phyloP scores from a whole-genome alignment of 1,140 invertebrate species.

The Sarcophaga peregrina region DNA sequence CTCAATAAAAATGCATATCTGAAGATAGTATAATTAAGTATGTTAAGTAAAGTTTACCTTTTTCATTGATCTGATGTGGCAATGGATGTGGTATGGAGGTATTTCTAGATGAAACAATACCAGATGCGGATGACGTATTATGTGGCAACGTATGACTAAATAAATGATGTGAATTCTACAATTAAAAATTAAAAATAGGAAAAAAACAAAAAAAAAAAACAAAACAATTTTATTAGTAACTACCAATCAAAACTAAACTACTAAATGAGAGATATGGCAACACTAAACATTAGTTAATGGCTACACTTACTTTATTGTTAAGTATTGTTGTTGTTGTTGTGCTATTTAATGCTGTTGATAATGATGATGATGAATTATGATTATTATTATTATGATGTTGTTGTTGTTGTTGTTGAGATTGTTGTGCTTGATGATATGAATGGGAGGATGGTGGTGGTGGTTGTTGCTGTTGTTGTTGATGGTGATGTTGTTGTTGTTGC shows the following conservation, averaged over 20 bases:
- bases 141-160: slow-evolving; percentile 46
- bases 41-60: slow-evolving; percentile 45
- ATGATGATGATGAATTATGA: background rate
- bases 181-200: slow-evolving; percentile 25
- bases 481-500: slow-evolving; percentile 21
- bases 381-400: slow-evolving; percentile 5
- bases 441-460: background rate
- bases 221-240: slow-evolving; percentile 7
- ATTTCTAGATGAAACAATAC: slow-evolving; percentile 59
- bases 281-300: background rate
- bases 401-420: background rate
- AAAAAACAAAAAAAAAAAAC: background rate
- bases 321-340: background rate
- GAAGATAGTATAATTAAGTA: too few species aligned
- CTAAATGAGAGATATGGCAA: background rate
- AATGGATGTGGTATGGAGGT: slow-evolving; percentile 65
- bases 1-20: too few species aligned
- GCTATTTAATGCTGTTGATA: background rate
- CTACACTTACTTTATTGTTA: slow-evolving; percentile 6
- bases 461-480: slow-evolving; percentile 29
- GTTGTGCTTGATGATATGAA: slow-evolving; percentile 1
- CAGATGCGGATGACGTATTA: slow-evolving; percentile 40
- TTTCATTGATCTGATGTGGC: slow-evolving; percentile 61
- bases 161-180: slow-evolving; percentile 29
- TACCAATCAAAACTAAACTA: background rate